Evolutionary conservation across 2,888 invertebrate species (phyloP).

Genomic region (Sympetrum striolatum): DNA sequence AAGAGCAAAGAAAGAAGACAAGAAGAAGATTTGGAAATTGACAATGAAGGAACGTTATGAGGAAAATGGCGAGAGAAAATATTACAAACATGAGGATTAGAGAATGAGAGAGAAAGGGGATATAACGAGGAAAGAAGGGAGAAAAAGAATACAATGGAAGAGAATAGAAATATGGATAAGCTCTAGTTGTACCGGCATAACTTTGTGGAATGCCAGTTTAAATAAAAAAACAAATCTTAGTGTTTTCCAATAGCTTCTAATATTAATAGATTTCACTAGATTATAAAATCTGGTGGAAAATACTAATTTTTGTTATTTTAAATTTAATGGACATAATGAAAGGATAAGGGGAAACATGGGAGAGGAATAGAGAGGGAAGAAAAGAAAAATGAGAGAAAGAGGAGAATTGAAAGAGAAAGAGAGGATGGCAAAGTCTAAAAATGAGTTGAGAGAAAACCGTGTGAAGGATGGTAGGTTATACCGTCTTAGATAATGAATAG

Average conservation of each 20-base stretch:
- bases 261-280: too few species aligned
- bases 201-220: too few species aligned
- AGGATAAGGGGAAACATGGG: background rate
- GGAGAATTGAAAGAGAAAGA: background rate
- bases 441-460: background rate
- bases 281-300: too few species aligned
- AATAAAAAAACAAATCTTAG: too few species aligned
- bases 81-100: too few species aligned
- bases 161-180: too few species aligned
- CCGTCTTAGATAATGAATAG: background rate
- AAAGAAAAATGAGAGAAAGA: background rate
- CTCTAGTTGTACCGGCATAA: too few species aligned
- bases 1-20: too few species aligned
- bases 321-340: background rate
- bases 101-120: background rate
- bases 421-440: background rate
- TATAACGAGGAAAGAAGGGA: background rate
- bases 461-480: background rate
- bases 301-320: too few species aligned
- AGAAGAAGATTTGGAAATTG: background rate
- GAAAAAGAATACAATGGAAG: background rate
- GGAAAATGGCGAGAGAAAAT: background rate
- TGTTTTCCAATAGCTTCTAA: too few species aligned
- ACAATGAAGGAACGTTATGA: background rate
- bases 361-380: background rate